These are phyloP conservation scores for Tiliqua scincoides DNA, from an alignment of 2,113 vertebrate species.

Conservation along the genomic window DNA sequence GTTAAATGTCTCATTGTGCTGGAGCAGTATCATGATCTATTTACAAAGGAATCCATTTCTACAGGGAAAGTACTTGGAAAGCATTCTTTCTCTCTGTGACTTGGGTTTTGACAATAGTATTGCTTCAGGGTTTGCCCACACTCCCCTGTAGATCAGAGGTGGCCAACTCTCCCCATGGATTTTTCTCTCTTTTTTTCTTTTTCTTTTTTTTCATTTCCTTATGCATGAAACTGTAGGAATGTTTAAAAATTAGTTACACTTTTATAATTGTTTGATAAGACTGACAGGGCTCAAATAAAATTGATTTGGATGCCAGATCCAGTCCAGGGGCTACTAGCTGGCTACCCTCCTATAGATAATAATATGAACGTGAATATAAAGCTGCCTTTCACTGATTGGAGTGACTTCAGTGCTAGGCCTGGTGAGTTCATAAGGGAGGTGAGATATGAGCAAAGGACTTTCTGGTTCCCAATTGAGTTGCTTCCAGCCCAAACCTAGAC, in stretches of 20 bases:
- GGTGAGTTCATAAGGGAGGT: no score
- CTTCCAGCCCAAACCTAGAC: not conserved
- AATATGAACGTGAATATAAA: not conserved
- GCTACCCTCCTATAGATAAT: not conserved
- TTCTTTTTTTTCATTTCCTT: not conserved
- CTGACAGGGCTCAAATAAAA: not conserved
- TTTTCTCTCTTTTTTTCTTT: no score
- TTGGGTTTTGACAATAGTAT: not conserved
- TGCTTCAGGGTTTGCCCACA: not conserved
- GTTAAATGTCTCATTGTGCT: not conserved
- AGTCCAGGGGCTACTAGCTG: not conserved
- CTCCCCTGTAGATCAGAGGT: not conserved
- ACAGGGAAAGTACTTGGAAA: not conserved
- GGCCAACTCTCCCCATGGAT: no score
- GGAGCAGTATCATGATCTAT: no score
- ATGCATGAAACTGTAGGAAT: not conserved
- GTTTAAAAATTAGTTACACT: not conserved
- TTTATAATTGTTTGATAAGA: not conserved
- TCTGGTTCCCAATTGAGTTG: not conserved
- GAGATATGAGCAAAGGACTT: not conserved
- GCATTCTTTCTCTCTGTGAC: not conserved
- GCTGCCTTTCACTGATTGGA: no score
- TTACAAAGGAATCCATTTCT: not conserved
- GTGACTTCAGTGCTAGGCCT: no score
- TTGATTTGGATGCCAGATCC: not conserved